These are phyloP conservation scores for Zosterops lateralis DNA, from an alignment of 2,113 vertebrate genomes.

Conservation along the genomic window DNA sequence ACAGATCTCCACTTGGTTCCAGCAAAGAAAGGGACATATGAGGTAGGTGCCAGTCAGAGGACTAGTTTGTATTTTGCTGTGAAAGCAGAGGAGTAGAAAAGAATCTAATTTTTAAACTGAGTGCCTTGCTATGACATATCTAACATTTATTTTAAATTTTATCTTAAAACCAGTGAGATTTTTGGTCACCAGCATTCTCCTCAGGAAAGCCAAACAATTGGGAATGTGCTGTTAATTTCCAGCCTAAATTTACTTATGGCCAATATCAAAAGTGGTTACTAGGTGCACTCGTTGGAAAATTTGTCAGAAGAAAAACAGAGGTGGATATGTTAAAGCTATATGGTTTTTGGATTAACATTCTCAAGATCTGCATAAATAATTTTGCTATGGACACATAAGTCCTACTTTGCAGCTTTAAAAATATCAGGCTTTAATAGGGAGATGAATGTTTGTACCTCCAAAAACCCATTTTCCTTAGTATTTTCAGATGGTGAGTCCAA, in stretches of 20 bases:
- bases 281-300: constrained; percentile 2
- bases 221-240: neutral
- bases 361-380: constrained; percentile 43
- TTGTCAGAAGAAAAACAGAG: neutral
- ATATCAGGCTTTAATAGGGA: neutral
- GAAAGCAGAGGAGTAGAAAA: neutral
- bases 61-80: neutral
- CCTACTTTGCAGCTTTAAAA: neutral
- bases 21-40: neutral
- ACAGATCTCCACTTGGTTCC: neutral
- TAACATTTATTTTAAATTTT: neutral
- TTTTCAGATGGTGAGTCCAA: constrained; percentile 8
- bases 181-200: neutral
- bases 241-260: neutral
- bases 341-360: neutral
- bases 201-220: neutral
- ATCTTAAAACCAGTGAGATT: neutral
- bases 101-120: neutral
- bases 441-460: neutral
- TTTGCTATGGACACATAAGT: neutral
- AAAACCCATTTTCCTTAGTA: neutral
- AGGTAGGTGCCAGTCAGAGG: neutral
- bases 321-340: constrained; percentile 12
- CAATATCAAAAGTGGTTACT: neutral
- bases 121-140: neutral